Evolutionary conservation across 35 echinoderm and acorn worm genomes (phyloP).

Genomic region (Ophiothrix spiculata): DNA sequence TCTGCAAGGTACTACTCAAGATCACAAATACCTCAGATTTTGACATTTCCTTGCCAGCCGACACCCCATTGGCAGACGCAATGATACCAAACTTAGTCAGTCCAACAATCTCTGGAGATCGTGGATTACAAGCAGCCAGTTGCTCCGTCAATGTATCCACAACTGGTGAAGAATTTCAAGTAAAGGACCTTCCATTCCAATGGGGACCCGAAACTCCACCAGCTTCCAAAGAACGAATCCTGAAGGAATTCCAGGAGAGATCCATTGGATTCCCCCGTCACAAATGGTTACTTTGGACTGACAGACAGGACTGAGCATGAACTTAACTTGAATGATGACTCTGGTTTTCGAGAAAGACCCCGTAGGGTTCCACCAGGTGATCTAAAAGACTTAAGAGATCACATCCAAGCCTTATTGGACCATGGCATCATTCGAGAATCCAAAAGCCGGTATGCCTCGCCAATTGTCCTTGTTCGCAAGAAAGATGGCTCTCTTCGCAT

Average conservation of each 20-base stretch:
- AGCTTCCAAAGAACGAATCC: constrained; percentile 12
- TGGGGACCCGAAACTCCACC: neutral
- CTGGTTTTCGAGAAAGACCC: constrained; percentile 35
- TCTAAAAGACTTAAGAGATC: constrained; percentile 24
- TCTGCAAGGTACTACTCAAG: no score
- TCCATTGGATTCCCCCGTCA: constrained; percentile 33
- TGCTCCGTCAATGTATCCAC: neutral
- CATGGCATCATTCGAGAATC: neutral
- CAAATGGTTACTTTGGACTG: constrained; percentile 34
- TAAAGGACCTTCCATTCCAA: no score
- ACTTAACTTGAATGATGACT: constrained; percentile 31
- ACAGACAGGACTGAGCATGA: constrained; percentile 23
- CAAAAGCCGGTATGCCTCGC: constrained; percentile 43
- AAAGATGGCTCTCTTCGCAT: constrained; percentile 16
- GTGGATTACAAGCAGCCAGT: neutral
- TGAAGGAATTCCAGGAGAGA: neutral
- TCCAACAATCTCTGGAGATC: neutral
- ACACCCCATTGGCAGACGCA: no score
- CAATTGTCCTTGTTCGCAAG: constrained; percentile 49
- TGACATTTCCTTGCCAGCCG: no score
- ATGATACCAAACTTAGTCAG: constrained; percentile 14
- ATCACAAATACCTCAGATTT: no score
- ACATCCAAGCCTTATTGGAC: neutral
- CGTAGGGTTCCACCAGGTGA: constrained; percentile 48
- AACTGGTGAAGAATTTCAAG: no score